phyloP scores from a whole-genome alignment of 2,888 invertebrate genomes.

The Drosophila neutralis region DNA sequence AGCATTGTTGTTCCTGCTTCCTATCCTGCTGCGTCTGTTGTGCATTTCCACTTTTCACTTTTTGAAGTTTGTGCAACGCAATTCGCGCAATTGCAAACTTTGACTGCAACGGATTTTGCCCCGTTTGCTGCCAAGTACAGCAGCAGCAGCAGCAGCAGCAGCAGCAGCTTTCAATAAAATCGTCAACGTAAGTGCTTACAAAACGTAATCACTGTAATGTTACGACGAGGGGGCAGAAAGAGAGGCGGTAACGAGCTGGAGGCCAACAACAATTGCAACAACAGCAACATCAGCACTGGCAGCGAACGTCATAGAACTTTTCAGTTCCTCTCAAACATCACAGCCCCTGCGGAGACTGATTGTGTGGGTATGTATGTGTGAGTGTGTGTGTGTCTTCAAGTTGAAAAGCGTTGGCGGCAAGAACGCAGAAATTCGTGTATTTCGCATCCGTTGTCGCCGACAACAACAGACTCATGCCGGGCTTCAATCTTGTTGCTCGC shows the following conservation, averaged over 20 bases:
- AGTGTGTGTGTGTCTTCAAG: slow-evolving; percentile 37
- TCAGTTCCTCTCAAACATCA: slow-evolving; percentile 63
- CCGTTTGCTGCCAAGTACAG: slow-evolving; percentile 36
- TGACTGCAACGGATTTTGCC: slow-evolving; percentile 40
- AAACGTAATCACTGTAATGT: slow-evolving; percentile 79
- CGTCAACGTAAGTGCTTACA: slow-evolving; percentile 72
- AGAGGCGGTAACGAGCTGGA: slow-evolving; percentile 45
- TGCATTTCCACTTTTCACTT: slow-evolving; percentile 57
- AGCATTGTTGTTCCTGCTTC: slow-evolving; percentile 28
- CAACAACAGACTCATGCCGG: slow-evolving; percentile 34
- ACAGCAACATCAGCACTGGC: not conserved
- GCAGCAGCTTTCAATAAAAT: slow-evolving; percentile 66
- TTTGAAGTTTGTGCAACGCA: slow-evolving; percentile 59
- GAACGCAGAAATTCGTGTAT: slow-evolving; percentile 71
- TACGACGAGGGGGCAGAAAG: slow-evolving; percentile 36
- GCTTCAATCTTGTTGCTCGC: slow-evolving; percentile 27
- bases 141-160: slow-evolving; percentile 11
- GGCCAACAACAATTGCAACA: slow-evolving; percentile 14
- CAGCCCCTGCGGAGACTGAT: slow-evolving; percentile 46
- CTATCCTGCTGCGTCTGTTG: slow-evolving; percentile 44
- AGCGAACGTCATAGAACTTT: slow-evolving; percentile 67
- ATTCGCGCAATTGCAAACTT: slow-evolving; percentile 69
- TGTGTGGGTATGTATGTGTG: slow-evolving; percentile 39
- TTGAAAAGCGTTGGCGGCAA: slow-evolving; percentile 50
- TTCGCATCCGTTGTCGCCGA: slow-evolving; percentile 63